phyloP scores from a whole-genome alignment of 2,113 vertebrate genomes.

The Castor canadensis region DNA sequence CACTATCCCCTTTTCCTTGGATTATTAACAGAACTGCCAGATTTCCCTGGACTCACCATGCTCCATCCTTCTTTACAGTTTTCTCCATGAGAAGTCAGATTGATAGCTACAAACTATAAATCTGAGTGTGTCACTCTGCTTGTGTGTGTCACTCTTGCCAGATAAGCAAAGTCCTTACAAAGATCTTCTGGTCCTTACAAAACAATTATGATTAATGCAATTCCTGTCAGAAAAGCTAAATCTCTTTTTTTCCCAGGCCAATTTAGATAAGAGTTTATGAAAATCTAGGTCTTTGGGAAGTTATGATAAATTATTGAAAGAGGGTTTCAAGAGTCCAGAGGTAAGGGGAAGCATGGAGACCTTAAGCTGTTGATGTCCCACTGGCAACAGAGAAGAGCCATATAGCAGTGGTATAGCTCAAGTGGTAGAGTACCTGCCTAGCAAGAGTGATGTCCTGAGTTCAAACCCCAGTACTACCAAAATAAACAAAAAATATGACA shows the following conservation, averaged over 20 bases:
- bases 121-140: background rate
- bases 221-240: background rate
- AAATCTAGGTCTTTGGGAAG: background rate
- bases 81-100: background rate
- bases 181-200: background rate
- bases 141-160: background rate
- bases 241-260: background rate
- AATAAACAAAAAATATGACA: no score
- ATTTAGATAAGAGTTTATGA: background rate
- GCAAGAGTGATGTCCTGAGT: no score
- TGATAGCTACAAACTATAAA: background rate
- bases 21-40: background rate
- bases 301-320: background rate
- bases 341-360: background rate
- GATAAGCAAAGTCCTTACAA: background rate
- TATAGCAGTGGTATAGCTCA: no score
- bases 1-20: background rate
- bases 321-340: background rate
- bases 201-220: background rate
- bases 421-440: no score
- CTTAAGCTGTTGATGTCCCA: background rate
- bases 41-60: background rate
- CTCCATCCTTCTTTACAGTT: background rate
- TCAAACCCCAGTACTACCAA: no score
- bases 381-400: background rate